A percentile compares a stretch with the other conserved stretches of the same genome.
Conservation (phyloP, 2,113 vertebrate species). For the Oryzias woworae region DNA sequence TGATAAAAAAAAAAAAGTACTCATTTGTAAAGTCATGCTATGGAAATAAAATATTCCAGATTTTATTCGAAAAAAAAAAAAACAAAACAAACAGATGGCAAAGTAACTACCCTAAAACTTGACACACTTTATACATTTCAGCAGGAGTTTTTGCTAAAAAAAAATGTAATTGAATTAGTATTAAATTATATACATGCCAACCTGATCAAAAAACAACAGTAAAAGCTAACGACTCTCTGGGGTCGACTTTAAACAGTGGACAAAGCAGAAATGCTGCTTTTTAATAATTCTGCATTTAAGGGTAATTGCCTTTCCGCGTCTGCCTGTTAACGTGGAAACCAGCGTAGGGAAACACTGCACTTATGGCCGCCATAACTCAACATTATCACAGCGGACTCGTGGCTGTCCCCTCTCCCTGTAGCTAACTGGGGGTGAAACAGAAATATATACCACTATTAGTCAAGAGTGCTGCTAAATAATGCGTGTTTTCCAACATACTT, state of each 20-base stretch:
- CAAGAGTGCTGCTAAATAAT: conserved; percentile 34
- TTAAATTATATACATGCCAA: no score
- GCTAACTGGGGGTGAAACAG: conserved; percentile 49
- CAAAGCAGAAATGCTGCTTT: conserved; percentile 26
- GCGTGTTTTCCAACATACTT: conserved; percentile 24
- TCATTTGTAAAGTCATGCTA: no score
- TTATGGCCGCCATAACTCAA: conserved; percentile 65
- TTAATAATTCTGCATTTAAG: conserved; percentile 38
- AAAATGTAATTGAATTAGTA: no score
- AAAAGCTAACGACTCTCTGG: not conserved
- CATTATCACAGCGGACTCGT: conserved; percentile 73
- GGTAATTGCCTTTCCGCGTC: conserved; percentile 48
- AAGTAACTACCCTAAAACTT: no score
- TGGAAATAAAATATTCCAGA: no score
- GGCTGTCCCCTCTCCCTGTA: conserved; percentile 35
- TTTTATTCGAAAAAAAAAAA: no score
- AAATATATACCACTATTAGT: conserved; percentile 64
- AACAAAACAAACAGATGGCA: no score
- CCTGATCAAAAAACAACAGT: not conserved
- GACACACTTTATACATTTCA: no score
- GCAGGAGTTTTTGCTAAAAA: no score
- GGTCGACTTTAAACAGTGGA: conserved; percentile 43
- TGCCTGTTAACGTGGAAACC: conserved; percentile 53
- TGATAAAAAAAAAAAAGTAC: no score
- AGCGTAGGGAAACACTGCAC: conserved; percentile 26